Conservation (phyloP, 2,113 vertebrate genomes). For the Forbesichthys agassizii region DNA sequence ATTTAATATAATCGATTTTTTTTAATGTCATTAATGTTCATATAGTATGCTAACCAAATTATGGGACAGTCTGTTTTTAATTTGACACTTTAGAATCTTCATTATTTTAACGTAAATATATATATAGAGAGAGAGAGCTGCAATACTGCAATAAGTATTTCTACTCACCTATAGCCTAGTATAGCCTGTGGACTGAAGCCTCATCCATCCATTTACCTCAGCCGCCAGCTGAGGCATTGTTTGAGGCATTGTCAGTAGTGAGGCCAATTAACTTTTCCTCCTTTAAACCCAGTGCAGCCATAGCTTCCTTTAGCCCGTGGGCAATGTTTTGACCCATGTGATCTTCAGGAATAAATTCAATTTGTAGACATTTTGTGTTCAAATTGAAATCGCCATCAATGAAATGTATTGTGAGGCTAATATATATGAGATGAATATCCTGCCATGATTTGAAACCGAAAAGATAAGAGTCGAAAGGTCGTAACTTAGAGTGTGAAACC, state of each 20-base stretch:
- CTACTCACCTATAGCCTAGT: background rate
- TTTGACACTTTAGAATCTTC: too few species aligned
- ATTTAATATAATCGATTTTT: too few species aligned
- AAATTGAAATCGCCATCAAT: constrained; percentile 6
- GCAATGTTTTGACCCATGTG: constrained; percentile 6
- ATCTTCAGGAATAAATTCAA: constrained; percentile 15
- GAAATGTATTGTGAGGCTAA: constrained; percentile 18
- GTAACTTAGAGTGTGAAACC: too few species aligned
- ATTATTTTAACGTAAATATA: too few species aligned
- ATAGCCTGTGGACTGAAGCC: constrained; percentile 6
- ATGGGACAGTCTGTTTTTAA: too few species aligned
- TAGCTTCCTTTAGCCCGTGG: background rate
- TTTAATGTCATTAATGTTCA: too few species aligned
- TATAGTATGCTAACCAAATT: too few species aligned
- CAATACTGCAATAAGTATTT: too few species aligned
- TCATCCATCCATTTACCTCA: background rate
- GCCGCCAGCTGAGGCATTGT: background rate
- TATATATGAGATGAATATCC: background rate
- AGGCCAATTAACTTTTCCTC: background rate
- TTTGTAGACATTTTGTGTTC: constrained; percentile 12
- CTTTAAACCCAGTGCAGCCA: background rate
- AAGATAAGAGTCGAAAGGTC: too few species aligned
- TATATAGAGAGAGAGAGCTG: too few species aligned
- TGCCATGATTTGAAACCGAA: too few species aligned
- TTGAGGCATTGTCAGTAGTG: constrained; percentile 5